Base-by-base conservation (phyloP, 1,140 invertebrate genomes). In the Drosophila gunungcola region DNA sequence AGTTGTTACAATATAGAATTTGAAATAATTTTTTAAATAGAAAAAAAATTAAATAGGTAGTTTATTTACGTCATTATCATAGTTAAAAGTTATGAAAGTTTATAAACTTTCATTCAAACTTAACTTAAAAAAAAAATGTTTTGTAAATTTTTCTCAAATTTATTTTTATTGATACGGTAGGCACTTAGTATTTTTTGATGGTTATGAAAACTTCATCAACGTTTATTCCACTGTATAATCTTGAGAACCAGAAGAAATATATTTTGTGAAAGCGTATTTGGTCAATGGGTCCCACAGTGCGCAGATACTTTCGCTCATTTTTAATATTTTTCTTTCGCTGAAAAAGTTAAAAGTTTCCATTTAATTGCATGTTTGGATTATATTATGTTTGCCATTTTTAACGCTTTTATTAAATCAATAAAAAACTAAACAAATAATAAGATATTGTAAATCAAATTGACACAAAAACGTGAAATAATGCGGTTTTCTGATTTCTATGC, bases 391-490 rank as follows among this genome's bases (percentile, higher is more conserved):
- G 62, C 62, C 72, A 57, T 63, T 52, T 56, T 42, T 62, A 69
- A 69, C 27, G 56, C 48, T 61, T 86, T 85, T 85, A 85, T 85
- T 85, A 78, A 85, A 78, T 82, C 65, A 85, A 88, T 63, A 58
- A 80, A 72, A 85, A 78, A 75, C 56, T 75, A 78, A 85, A 88
- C 69, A 85, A 88, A 85, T 86, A 78, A 85, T 86, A 82, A 73
- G 70, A 67, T 85, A 82, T 65, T 56, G 53, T 85, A 85, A 85
- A 70, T 84, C 67, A 81, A 85, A 78, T 82, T 49, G 73, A 82
- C 82, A 64, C 27, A 39, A 70, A 70, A 74, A 52, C 49, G 74
- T 62, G 68, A 82, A 83, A 82, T 74, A 74, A 67, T 57, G 57
- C 60, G 69, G 53, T 41, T 78, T 63, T 62, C 53, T 68, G 58